Conservation (phyloP, 2,888 invertebrate genomes). For the Sthenelais limicola region DNA sequence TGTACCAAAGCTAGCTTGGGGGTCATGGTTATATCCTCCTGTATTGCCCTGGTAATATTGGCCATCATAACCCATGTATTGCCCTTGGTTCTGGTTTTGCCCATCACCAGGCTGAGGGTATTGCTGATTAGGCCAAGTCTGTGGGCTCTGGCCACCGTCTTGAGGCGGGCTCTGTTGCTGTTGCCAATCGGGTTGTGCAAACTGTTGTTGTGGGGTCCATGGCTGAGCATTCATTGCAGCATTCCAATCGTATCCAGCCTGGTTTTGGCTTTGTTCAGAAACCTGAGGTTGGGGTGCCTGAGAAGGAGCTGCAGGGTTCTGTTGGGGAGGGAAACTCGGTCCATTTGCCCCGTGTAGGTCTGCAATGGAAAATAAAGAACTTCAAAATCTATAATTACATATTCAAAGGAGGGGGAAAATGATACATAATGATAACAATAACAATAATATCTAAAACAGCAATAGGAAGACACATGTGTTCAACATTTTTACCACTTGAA, state of each 20-base stretch:
- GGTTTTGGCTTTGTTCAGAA: background rate
- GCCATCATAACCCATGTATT: background rate
- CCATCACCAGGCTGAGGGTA: background rate
- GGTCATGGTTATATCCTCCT: background rate
- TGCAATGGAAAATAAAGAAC: too few relatives aligned
- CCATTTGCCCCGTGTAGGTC: too few relatives aligned
- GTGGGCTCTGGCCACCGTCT: too few relatives aligned
- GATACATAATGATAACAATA: too few relatives aligned
- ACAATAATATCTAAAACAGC: too few relatives aligned
- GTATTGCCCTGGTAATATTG: background rate
- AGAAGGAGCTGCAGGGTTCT: background rate
- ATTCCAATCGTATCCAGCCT: background rate
- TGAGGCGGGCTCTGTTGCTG: too few relatives aligned
- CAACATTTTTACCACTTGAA: too few relatives aligned
- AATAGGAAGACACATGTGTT: too few relatives aligned
- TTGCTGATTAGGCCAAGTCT: background rate
- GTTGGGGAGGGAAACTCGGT: too few relatives aligned
- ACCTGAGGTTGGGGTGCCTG: background rate
- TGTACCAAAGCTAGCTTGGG: too few relatives aligned
- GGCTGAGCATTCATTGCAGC: background rate
- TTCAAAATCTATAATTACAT: too few relatives aligned
- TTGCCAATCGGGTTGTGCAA: conserved; percentile 1
- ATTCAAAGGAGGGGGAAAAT: too few relatives aligned
- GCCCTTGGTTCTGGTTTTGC: background rate
- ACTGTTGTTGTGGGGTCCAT: conserved; percentile 4